Percentiles rank a stretch among this genome's conserved stretches.
phyloP scores from a whole-genome alignment of 2,797 vertebrate genomes.

The Craterocephalus amniculus region DNA sequence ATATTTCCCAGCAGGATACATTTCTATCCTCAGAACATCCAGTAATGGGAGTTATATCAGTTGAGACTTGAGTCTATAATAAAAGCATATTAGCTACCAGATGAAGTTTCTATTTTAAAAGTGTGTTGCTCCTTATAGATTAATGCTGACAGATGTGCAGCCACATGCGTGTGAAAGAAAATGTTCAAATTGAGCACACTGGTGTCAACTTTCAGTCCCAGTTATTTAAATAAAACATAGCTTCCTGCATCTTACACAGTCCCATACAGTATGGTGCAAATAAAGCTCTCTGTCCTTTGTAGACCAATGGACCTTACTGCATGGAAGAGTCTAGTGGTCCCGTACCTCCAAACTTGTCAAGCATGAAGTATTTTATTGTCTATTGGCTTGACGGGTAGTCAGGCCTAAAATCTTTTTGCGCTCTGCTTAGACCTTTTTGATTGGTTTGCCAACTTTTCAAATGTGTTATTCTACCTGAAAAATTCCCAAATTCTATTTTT shows the following conservation, averaged over 20 bases:
- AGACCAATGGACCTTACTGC: slow-evolving; percentile 39
- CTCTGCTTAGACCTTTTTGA: slow-evolving; percentile 45
- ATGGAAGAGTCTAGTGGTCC: slow-evolving; percentile 20
- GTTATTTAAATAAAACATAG: slow-evolving; percentile 30
- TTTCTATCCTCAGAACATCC: slow-evolving; percentile 23
- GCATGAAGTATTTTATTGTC: slow-evolving; percentile 74
- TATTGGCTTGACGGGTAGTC: slow-evolving; percentile 63
- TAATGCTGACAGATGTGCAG: slow-evolving; percentile 45
- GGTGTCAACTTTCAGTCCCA: slow-evolving; percentile 39
- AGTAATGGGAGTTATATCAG: slow-evolving; percentile 32
- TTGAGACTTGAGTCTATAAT: no score
- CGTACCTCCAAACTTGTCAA: slow-evolving; percentile 54
- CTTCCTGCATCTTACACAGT: slow-evolving; percentile 5
- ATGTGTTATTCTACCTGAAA: slow-evolving; percentile 67
- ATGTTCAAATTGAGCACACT: slow-evolving; percentile 12
- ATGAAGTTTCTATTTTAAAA: slow-evolving; percentile 50
- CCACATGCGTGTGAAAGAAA: slow-evolving; percentile 25
- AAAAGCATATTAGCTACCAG: slow-evolving; percentile 41
- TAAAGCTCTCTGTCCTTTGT: slow-evolving; percentile 22
- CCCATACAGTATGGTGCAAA: slow-evolving; percentile 30
- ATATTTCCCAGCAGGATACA: slow-evolving; percentile 17
- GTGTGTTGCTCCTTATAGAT: slow-evolving; percentile 49
- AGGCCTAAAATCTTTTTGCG: slow-evolving; percentile 62
- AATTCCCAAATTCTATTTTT: slow-evolving; percentile 65
- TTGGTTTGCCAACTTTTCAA: slow-evolving; percentile 58